Conservation (phyloP, 2,113 vertebrate genomes). For the Channa argus region DNA sequence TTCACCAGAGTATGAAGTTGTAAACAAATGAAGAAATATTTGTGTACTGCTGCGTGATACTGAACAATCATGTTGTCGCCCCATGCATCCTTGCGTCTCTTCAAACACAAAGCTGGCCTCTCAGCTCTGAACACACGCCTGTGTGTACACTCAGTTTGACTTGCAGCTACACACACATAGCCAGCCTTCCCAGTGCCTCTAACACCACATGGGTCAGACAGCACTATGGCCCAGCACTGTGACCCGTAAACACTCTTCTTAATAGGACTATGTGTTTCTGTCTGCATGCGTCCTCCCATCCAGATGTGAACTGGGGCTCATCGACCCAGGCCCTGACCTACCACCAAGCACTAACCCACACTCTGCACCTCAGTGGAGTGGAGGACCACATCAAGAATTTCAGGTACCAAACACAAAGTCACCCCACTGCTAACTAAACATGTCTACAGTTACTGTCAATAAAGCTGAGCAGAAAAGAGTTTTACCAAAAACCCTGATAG, state of each 20-base stretch:
- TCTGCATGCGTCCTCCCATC: conserved; percentile 53
- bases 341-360: conserved; percentile 93
- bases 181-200: conserved; percentile 33
- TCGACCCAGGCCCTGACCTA: conserved; percentile 98
- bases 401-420: conserved; percentile 80
- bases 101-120: conserved; percentile 24
- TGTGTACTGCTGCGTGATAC: neutral
- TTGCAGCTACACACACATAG: conserved; percentile 71
- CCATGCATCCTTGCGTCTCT: neutral
- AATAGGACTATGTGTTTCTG: conserved; percentile 56
- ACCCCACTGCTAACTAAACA: neutral
- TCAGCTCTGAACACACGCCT: conserved; percentile 15
- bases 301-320: conserved; percentile 99
- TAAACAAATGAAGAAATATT: neutral
- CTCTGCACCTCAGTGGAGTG: conserved; percentile 93
- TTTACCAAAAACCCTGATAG: no score
- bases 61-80: neutral
- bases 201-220: conserved; percentile 53
- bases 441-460: neutral
- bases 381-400: conserved; percentile 99
- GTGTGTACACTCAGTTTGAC: conserved; percentile 69
- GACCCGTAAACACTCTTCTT: conserved; percentile 56
- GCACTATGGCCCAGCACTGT: conserved; percentile 25
- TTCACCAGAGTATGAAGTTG: neutral
- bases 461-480: no score